Base-by-base conservation (phyloP, 2,888 invertebrate genomes). In the Priapulus caudatus region DNA sequence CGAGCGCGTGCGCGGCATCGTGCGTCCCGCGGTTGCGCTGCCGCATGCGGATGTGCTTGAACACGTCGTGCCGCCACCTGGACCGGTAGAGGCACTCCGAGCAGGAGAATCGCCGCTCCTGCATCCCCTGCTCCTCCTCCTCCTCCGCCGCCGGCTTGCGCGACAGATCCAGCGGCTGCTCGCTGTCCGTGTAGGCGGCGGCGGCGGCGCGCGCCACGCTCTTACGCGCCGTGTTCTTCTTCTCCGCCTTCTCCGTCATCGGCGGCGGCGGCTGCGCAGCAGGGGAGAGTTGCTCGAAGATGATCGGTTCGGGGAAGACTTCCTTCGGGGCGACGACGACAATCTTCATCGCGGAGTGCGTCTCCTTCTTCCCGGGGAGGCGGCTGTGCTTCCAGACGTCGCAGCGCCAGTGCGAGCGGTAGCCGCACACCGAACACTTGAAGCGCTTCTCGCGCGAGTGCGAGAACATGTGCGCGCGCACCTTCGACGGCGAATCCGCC, bases 351-450 rank as follows among this genome's bases (percentile, higher is more conserved):
- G 10, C n/a, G 10, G 33, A 10, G n/a, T 33, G 33, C 10, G 10
- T n/a, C 10, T 33, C 33, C n/a, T 33, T 33, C n/a, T 33, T 33
- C 10, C n/a, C n/a, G 10, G 33, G 33, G 10, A 33, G n/a, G 10
- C 33, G 33, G 33, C 33, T 33, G n/a, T 33, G 33, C 33, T 33
- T 33, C 33, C 33, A 33, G 33, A 33, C n/a, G n/a, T 33, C 33
- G n/a, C 33, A 33, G 10, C 33, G 33, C 33, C 33, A 33, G 33
- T 33, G 33, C 10, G 33, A 33, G 10, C 33, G 10, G n/a, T 33
- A 33, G n/a, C n/a, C 33, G n/a, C 33, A 33, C 10, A 33, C 33
- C 10, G 33, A 33, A 33, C 33, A 33, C 33, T 33, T 10, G n/a
- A 33, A 33, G 10, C 33, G 33, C n/a, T 33, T 33, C 33, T 33